Evolutionary conservation across 1,140 invertebrate species (phyloP), one percentile per base, ranked within the genome.

Genomic region (Camponotus pennsylvanicus): DNA sequence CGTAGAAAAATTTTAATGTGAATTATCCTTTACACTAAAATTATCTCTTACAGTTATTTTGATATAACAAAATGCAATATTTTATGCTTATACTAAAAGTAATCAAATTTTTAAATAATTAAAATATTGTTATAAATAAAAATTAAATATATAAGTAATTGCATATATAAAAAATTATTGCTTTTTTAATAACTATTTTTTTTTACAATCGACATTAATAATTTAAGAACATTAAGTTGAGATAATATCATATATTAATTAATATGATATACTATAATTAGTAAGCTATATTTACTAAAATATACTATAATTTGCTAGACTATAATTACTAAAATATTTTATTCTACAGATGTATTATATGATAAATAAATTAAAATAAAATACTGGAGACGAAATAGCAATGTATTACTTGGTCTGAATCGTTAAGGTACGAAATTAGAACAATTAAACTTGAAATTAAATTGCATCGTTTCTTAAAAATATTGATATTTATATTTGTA

Each of bases 241-340:
- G 1, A 77, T 42, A 49, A 34, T 78, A 34, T 40, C 21, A 27
- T 55, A 77, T 40, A 42, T 40, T 40, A 6, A 7, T 42, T 27
- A 27, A 42, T 42, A 42, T 42, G 8, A 40, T 70, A 40, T 27
- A 27, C 27, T 27, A 27, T 27, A 27, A 27, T 27, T 27, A 27
- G 27, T 37, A 52, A 11, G 1, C 27, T 7, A 11, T 79, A 34
- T 34, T 55, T 27, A 13, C 55, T 37, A 55, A 71, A 55, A 71
- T 52, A 52, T 79, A 42, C 42, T 18, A 15, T 13, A 27, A 27
- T 27, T 27, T 27, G 27, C 1, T 37, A 52, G 18, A 27, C 27
- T 7, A 11, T 79, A 34, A 55, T 55, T 27, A 13, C 55, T n/a
- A 55, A 71, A 55, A 71, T 52, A 52, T 79, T 61, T 61, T 18